Evolutionary conservation across 2,113 vertebrate species (phyloP).

Genomic region (Sinocyclocheilus anophthalmus): DNA sequence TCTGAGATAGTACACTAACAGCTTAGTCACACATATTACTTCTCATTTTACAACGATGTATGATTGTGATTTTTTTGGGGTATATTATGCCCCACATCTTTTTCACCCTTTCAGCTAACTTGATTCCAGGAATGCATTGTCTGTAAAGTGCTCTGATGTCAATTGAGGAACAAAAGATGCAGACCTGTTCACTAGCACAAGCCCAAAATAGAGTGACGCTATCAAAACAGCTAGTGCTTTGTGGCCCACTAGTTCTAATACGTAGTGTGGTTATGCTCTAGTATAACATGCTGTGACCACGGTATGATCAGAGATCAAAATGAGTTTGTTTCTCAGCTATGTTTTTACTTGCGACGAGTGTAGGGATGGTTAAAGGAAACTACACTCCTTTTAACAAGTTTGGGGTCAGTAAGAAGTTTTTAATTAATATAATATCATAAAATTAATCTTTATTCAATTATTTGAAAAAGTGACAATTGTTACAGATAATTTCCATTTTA

Average conservation of each 20-base stretch:
- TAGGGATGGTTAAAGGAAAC: not conserved
- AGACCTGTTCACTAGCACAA: conserved; percentile 16
- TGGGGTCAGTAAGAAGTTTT: no score
- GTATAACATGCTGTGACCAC: not conserved
- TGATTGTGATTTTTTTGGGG: not conserved
- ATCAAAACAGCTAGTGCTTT: not conserved
- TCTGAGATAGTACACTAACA: not conserved
- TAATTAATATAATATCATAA: no score
- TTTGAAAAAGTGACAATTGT: not conserved
- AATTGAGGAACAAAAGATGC: conserved; percentile 51
- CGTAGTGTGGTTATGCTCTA: not conserved
- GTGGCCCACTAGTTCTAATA: not conserved
- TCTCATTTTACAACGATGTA: not conserved
- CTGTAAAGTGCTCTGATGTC: conserved; percentile 30
- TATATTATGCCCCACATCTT: conserved; percentile 18
- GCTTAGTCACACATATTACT: not conserved
- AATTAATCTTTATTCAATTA: no score
- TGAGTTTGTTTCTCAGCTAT: not conserved
- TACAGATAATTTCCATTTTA: not conserved
- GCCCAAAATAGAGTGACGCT: conserved; percentile 48
- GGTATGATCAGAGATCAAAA: not conserved
- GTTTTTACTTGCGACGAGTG: not conserved
- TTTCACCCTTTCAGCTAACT: not conserved
- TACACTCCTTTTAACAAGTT: no score
- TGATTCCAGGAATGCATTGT: conserved; percentile 57